phyloP scores from a whole-genome alignment of 2,113 vertebrate species.

The Vicugna pacos region DNA sequence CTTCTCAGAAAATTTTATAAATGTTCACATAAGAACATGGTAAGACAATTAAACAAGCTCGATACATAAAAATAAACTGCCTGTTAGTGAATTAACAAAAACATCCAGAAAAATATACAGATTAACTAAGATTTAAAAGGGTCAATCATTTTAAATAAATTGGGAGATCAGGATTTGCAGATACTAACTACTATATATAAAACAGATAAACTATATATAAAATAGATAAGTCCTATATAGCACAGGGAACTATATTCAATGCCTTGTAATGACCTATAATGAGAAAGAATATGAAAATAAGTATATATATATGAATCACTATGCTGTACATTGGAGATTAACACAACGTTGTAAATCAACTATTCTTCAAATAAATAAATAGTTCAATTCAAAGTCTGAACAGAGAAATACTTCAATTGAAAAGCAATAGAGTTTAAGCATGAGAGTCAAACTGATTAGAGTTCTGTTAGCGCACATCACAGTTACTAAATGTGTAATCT shows the following conservation, averaged over 20 bases:
- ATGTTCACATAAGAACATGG: not conserved
- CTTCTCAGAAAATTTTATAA: slow-evolving; percentile 43
- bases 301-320: no score
- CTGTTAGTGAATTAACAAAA: slow-evolving; percentile 18
- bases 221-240: no score
- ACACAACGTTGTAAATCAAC: no score
- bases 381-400: not conserved
- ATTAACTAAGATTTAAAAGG: slow-evolving; percentile 39
- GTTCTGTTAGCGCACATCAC: not conserved
- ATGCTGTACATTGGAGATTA: no score
- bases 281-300: no score
- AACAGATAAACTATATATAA: no score
- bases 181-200: no score
- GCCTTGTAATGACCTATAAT: no score
- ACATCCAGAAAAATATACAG: slow-evolving; percentile 13
- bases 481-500: not conserved
- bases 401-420: slow-evolving; percentile 42
- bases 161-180: no score
- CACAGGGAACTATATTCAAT: no score
- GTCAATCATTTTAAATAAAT: not conserved
- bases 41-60: not conserved
- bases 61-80: slow-evolving; percentile 46
- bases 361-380: no score
- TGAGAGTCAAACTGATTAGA: slow-evolving; percentile 32
- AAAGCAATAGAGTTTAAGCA: slow-evolving; percentile 46